phyloP scores from a whole-genome alignment of 2,888 invertebrate genomes.

The Drosophila austrosaltans region DNA sequence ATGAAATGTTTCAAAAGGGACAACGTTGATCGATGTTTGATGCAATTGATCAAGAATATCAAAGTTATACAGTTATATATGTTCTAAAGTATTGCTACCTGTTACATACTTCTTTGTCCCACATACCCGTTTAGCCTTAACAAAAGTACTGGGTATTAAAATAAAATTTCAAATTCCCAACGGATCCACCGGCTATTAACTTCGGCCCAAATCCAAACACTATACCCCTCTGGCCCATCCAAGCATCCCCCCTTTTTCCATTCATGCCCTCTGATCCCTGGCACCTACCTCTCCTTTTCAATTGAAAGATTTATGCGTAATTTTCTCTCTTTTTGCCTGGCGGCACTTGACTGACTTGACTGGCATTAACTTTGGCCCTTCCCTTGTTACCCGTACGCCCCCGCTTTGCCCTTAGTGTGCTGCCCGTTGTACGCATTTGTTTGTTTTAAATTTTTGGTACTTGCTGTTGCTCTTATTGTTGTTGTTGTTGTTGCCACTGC shows the following conservation, averaged over 20 bases:
- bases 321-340: conserved; percentile 37
- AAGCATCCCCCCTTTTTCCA: too few relatives aligned
- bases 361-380: conserved; percentile 64
- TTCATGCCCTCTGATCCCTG: conserved; percentile 9
- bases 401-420: conserved; percentile 16
- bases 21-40: too few relatives aligned
- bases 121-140: neutral
- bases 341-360: conserved; percentile 64
- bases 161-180: conserved; percentile 27
- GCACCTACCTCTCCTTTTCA: conserved; percentile 45
- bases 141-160: neutral
- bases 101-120: neutral
- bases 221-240: conserved; percentile 1
- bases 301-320: conserved; percentile 80
- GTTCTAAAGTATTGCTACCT: neutral
- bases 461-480: conserved; percentile 19
- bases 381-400: conserved; percentile 23
- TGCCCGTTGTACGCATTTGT: conserved; percentile 45
- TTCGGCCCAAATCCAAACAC: conserved; percentile 65
- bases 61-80: too few relatives aligned
- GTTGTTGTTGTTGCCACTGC: conserved; percentile 14
- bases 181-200: conserved; percentile 60
- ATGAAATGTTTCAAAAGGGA: too few relatives aligned
- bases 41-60: too few relatives aligned
- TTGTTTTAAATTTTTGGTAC: conserved; percentile 61